Evolutionary conservation across 2,113 vertebrate genomes (phyloP).

Genomic region (Sapajus apella): DNA sequence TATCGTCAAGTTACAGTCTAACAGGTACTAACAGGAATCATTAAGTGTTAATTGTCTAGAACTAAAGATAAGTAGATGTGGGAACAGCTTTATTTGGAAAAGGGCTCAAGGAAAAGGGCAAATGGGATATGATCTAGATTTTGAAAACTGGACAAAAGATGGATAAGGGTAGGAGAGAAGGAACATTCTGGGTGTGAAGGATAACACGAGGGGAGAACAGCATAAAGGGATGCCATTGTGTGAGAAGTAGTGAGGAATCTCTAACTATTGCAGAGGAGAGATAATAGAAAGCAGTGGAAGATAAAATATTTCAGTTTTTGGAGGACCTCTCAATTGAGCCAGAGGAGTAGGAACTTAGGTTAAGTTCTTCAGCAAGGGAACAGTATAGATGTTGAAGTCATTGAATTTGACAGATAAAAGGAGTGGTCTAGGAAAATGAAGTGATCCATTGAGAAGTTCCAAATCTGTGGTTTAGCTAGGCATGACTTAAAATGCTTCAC

Average conservation of each 20-base stretch:
- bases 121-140: not conserved
- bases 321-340: not conserved
- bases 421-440: not conserved
- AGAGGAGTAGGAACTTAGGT: not conserved
- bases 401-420: not conserved
- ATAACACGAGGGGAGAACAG: not conserved
- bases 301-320: not conserved
- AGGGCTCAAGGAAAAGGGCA: not conserved
- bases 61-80: constrained; percentile 45
- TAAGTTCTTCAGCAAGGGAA: not conserved
- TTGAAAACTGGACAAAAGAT: not conserved
- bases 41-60: constrained; percentile 47
- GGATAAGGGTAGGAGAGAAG: not conserved
- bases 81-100: constrained; percentile 53
- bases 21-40: constrained; percentile 23
- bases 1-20: not conserved
- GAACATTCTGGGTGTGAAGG: not conserved
- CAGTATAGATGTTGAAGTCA: not conserved
- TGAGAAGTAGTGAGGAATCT: not conserved
- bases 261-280: not conserved
- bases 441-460: not conserved
- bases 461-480: not conserved
- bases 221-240: not conserved
- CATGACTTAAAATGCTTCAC: not conserved
- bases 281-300: not conserved